Base-by-base conservation (phyloP, 2,888 invertebrate genomes). In the Danaus chrysippus region DNA sequence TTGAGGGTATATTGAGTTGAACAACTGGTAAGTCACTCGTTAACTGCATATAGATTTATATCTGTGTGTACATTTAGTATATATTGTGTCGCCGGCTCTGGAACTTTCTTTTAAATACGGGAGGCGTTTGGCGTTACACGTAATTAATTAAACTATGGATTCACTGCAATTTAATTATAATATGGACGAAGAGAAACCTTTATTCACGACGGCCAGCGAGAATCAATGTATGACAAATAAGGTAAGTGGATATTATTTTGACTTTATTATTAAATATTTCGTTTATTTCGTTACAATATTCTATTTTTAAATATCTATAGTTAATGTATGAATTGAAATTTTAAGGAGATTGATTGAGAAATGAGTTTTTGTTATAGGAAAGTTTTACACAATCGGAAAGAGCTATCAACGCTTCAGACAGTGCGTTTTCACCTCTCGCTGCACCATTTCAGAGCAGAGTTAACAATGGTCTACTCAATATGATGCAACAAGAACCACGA, bases 401-500 rank as follows among this genome's bases (percentile, higher is more conserved):
- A 34, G 59, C 71, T 53, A 63, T 68, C 2, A 72, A 67, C n/a
- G 63, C 64, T 17, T 70, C 77, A 34, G 78, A 79, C 58, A 76
- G 75, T 57, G 69, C 75, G 52, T 79, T 83, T 69, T 81, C 85
- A 0, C 82, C 86, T 0, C 70, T 82, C 67, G 79, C 83, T 1
- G 73, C 82, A 1, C 73, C 76, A 44, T 84, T 84, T 68, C 81
- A 82, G 54, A 76, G 76, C 34, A 77, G 80, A 11, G 70, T 70
- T 1, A 75, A 76, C 42, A 82, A 76, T 56, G 82, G 82, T 41
- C 69, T 81, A 19, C 66, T 81, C 34, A 76, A 75, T 19, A 62
- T 82, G 64, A 69, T 84, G 57, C 82, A 79, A 41, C 85, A 82
- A 61, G 88, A 89, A 63, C 84, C 86, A 0, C 76, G 79, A 44